Conservation (phyloP, 2,113 vertebrate genomes). For the Halcyon malimbica region DNA sequence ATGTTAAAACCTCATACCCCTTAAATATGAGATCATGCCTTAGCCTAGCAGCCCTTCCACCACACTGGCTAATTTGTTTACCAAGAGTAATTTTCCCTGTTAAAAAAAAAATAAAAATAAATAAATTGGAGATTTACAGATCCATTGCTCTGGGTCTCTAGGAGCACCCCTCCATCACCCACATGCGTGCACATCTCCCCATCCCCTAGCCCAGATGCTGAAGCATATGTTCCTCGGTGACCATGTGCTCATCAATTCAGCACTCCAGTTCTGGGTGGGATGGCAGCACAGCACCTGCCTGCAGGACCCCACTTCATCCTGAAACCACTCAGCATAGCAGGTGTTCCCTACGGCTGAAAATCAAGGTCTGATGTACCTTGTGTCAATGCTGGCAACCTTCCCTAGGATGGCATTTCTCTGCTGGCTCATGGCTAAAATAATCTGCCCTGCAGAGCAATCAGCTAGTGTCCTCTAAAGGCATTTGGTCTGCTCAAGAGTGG, state of each 20-base stretch:
- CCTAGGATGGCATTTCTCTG: not conserved
- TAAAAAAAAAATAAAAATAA: not conserved
- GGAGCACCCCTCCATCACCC: not conserved
- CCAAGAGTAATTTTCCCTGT: not conserved
- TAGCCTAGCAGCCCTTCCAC: not conserved
- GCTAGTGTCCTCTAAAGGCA: not conserved
- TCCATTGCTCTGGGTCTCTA: not conserved
- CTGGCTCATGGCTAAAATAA: not conserved
- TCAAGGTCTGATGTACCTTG: not conserved
- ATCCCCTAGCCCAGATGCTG: not conserved
- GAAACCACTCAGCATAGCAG: not conserved
- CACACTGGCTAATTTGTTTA: not conserved
- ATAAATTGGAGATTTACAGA: not conserved
- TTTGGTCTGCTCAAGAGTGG: not conserved
- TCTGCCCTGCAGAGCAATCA: not conserved
- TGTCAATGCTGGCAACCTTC: not conserved
- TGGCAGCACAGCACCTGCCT: not conserved
- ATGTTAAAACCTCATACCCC: not conserved
- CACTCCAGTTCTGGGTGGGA: not conserved
- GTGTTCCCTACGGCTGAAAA: rapidly evolving
- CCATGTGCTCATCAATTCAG: not conserved
- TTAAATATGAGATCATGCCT: not conserved
- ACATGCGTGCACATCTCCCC: not conserved
- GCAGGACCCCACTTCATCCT: not conserved
- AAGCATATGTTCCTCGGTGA: rapidly evolving